These are phyloP conservation scores for Osmoderma eremita DNA, from an alignment of 2,888 invertebrate species.

Conservation along the genomic window DNA sequence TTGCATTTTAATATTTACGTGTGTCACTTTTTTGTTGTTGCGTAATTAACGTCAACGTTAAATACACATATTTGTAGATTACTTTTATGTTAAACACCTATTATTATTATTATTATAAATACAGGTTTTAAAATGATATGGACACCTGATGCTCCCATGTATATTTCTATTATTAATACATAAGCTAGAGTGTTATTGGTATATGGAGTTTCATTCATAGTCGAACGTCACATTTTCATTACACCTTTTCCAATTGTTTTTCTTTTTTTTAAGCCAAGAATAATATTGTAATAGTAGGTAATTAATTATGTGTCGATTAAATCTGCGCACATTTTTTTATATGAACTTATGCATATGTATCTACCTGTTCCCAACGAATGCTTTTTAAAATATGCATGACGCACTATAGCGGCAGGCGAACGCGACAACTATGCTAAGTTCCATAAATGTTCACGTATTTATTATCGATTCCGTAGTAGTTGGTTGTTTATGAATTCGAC, in stretches of 20 bases:
- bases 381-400: constrained; percentile 26
- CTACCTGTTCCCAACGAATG: no score
- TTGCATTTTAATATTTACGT: no score
- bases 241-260: constrained; percentile 23
- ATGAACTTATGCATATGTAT: no score
- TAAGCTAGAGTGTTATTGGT: no score
- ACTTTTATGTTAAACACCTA: no score
- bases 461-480: neutral
- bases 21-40: no score
- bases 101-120: no score
- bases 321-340: constrained; percentile 28
- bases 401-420: constrained; percentile 4
- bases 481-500: constrained; percentile 4
- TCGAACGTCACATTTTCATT: constrained; percentile 21
- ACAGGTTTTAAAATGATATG: no score
- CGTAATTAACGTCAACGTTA: no score
- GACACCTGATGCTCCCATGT: no score
- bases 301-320: constrained; percentile 33
- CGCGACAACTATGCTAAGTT: neutral
- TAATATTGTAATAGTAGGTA: constrained; percentile 27
- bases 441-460: neutral
- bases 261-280: constrained; percentile 17
- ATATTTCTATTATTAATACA: no score
- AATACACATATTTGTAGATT: no score
- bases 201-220: constrained; percentile 9